Evolutionary conservation across 2,888 invertebrate genomes (phyloP), one percentile per base, ranked within the genome.

Genomic region (Hipparchia semele): DNA sequence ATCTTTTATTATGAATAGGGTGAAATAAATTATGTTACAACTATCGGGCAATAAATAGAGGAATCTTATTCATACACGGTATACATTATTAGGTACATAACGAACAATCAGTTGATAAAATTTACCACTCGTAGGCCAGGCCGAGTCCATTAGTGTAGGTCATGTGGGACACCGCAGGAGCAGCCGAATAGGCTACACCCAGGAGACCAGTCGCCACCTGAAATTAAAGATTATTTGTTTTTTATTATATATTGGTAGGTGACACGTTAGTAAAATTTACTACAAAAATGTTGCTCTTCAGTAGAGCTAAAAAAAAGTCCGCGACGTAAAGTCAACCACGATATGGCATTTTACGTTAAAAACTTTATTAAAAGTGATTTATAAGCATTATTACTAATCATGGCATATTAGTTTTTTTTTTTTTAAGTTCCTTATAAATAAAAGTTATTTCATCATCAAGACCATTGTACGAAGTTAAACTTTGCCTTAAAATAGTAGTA

Each of bases 121-220:
- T 84, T 89, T 94, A 95, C 94, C 95, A 95, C 77, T 90, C 89
- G 84, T 95, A 95, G 13, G 90, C 88, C 51, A 94, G 83, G n/a
- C 95, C 95, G 54, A 95, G 89, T 78, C 94, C 95, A 80, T 94
- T 94, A 72, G 91, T 86, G 86, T 95, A 95, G 62, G 93, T 92
- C 92, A 95, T 94, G 85, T 95, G 95, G n/a, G 95, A 94, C 2
- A 95, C 95, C 13, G 95, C 92, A 9, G 95, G 95, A 12, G 95
- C 95, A 53, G 95, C 94, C 12, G 95, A 95, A 80, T 95, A 95
- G 0, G 95, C 95, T 23, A 95, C 94, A 58, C 95, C 95, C n/a
- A 95, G 87, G 59, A 95, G 91, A 13, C 94, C 94, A 64, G 94
- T 94, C 61, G 94, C 91, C n/a, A 94, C 93, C 92, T 94, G 81